phyloP scores from a whole-genome alignment of 2,797 vertebrate genomes.

The Scarus forsteni region DNA sequence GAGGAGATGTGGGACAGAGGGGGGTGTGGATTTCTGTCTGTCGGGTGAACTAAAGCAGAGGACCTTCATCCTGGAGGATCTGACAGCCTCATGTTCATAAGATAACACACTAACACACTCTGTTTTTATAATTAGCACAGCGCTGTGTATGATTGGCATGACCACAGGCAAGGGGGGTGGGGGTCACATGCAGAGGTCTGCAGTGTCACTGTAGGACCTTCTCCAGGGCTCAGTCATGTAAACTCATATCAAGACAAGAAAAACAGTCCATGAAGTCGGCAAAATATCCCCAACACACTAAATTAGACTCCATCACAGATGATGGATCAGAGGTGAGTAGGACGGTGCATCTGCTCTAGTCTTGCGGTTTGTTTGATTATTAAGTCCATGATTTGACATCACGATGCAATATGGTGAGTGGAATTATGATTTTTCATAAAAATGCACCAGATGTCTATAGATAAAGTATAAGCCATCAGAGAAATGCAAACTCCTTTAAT shows the following conservation, averaged over 20 bases:
- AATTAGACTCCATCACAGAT: no score
- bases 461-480: no score
- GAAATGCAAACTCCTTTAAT: no score
- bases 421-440: no score
- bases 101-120: not conserved
- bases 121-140: not conserved
- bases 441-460: no score
- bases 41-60: constrained; percentile 1
- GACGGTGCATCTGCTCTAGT: no score
- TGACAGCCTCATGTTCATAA: not conserved
- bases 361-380: no score
- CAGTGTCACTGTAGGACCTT: not conserved
- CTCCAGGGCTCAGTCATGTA: not conserved
- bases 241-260: not conserved
- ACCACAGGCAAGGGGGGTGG: not conserved
- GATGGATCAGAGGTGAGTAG: no score
- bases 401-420: no score
- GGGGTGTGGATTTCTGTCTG: constrained; percentile 12
- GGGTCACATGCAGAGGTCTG: not conserved
- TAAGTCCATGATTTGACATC: no score
- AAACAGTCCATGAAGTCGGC: no score
- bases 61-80: not conserved
- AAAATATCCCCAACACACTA: no score
- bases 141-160: not conserved
- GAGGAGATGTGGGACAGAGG: not conserved